Percentiles rank a stretch among this genome's conserved stretches.
phyloP scores from a whole-genome alignment of 2,113 vertebrate species.

The Oreocharis arfaki region DNA sequence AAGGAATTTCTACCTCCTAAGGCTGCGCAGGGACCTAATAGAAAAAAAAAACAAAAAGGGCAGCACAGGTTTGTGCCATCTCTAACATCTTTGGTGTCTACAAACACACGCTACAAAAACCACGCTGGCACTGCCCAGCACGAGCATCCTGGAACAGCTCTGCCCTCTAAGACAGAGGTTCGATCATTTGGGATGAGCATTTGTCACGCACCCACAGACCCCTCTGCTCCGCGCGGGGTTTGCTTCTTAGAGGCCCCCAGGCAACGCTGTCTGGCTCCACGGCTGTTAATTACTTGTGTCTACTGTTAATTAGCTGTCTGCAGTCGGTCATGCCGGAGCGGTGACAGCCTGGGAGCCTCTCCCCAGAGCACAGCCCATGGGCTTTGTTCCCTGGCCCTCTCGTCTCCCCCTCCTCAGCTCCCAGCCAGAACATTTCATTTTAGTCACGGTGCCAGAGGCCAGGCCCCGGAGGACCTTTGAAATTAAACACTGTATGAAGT shows the following conservation, averaged over 20 bases:
- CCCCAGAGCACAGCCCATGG: neutral
- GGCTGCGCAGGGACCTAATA: accelerated
- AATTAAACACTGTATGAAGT: conserved; percentile 46
- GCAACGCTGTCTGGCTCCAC: conserved; percentile 65
- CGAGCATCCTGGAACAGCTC: accelerated
- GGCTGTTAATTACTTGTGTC: conserved; percentile 71
- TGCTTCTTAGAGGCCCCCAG: conserved; percentile 21
- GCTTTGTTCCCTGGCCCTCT: neutral
- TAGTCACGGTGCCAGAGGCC: conserved; percentile 52
- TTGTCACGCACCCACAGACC: neutral
- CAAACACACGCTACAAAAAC: neutral
- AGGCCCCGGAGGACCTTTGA: neutral
- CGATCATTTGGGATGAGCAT: neutral
- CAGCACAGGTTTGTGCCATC: neutral
- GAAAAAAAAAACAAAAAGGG: neutral
- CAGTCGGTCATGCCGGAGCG: neutral
- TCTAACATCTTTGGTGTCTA: neutral
- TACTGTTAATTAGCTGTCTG: conserved; percentile 74
- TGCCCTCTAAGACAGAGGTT: neutral
- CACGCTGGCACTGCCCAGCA: accelerated
- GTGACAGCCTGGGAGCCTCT: conserved; percentile 60
- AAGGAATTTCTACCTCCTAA: neutral
- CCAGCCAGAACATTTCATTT: conserved; percentile 53
- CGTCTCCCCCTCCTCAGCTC: neutral
- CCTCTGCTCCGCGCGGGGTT: neutral